Base-by-base conservation (phyloP, 2,888 invertebrate species). In the Tethea ocularis region DNA sequence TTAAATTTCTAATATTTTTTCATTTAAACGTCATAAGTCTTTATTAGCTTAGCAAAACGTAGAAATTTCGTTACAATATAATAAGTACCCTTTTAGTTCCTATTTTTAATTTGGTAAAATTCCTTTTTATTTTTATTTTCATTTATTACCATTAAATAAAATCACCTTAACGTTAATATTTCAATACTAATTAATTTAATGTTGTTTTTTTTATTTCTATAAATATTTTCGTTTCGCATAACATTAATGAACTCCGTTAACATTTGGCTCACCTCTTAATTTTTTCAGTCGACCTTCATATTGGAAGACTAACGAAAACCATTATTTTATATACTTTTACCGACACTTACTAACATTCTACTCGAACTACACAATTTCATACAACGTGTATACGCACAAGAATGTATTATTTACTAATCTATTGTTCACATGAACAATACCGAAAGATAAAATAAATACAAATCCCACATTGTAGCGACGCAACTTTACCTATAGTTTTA, bases 251-350 rank as follows among this genome's bases (percentile, higher is more conserved):
- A 86, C 84, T 76, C 76, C 58, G 76, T 71, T 83, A 76, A 69
- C 69, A 68, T 87, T 89, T 86, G 88, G 86, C 87, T 86, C 83
- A 78, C 82, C 61, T 67, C 41, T 41, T 38, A n/a, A 69, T 68
- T 74, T 72, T 68, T 77, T 86, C 87, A 89, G 88, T 88, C 89
- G 82, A 89, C 87, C 89, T 85, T 80, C 87, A 59, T 65, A 66
- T 72, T 91, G 91, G 91, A 92, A 92, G 91, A 92, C 91, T 82
- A 86, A 87, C 81, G 78, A 68, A 78, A 75, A 75, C 65, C 56
- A 58, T 64, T 64, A 46, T 57, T 56, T 22, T 62, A 13, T 66
- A 56, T 59, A 67, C 65, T 77, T 71, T 65, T 69, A 61, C 67
- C 57, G 62, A 70, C 70, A 72, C 78, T 6, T n/a, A 33, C 33